Conservation (phyloP, 2,113 vertebrate species). For the Periophthalmodon schlosseri region DNA sequence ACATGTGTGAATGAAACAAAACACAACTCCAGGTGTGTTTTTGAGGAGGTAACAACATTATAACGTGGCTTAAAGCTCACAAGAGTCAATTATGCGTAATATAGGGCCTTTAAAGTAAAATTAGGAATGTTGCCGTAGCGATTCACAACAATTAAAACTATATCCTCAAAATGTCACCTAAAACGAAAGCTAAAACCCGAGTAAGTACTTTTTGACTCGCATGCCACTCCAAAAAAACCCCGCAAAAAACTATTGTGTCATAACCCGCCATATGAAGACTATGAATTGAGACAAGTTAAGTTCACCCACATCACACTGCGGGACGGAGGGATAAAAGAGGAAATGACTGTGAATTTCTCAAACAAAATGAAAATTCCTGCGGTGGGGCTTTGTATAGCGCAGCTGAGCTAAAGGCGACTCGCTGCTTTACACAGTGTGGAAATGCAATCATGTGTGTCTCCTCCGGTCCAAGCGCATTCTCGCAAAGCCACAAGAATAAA, state of each 20-base stretch:
- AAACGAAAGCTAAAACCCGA: too few relatives aligned
- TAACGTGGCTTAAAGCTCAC: too few relatives aligned
- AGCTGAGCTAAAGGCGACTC: constrained; percentile 44
- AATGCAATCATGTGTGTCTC: constrained; percentile 56
- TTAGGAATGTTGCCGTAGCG: too few relatives aligned
- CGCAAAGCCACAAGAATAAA: constrained; percentile 45
- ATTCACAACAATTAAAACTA: too few relatives aligned
- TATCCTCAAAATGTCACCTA: too few relatives aligned
- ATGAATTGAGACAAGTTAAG: constrained; percentile 11
- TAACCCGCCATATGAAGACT: not conserved
- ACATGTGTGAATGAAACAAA: too few relatives aligned
- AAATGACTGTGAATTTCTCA: constrained; percentile 38
- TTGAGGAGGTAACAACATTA: too few relatives aligned
- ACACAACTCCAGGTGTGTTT: too few relatives aligned
- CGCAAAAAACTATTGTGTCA: not conserved
- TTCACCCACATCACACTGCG: constrained; percentile 32
- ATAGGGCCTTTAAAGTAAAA: too few relatives aligned
- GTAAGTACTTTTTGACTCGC: too few relatives aligned
- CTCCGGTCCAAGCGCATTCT: constrained; percentile 31
- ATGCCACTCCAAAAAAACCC: too few relatives aligned
- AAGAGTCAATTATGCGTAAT: too few relatives aligned
- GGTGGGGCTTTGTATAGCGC: constrained; percentile 53
- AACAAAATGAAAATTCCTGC: constrained; percentile 53
- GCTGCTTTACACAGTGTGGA: constrained; percentile 56
- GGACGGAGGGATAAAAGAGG: constrained; percentile 12